A percentile compares a stretch with the other conserved stretches of the same genome.
These are phyloP conservation scores for Orussus abietinus DNA, from an alignment of 1,140 invertebrate genomes.

Conservation along the genomic window DNA sequence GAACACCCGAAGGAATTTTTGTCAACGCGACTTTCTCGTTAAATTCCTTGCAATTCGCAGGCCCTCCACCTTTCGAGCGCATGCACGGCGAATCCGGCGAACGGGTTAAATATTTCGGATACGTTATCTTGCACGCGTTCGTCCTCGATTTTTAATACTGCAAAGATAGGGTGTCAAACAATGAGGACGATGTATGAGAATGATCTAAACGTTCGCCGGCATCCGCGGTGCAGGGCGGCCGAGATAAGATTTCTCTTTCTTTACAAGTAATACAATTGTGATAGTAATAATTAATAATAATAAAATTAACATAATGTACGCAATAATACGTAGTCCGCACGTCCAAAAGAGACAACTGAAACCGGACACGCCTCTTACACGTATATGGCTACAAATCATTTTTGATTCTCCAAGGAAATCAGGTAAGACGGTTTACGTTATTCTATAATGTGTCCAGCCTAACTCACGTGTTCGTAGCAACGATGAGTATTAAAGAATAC, in stretches of 20 bases:
- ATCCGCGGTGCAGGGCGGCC: not conserved
- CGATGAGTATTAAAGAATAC: constrained; percentile 25
- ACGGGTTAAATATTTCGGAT: no score
- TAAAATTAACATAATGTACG: not conserved
- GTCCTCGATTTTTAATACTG: no score
- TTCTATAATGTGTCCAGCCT: constrained; percentile 33
- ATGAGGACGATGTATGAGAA: no score
- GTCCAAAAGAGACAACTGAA: constrained; percentile 10
- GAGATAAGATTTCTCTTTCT: not conserved
- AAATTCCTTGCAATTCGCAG: no score
- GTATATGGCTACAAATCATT: constrained; percentile 21
- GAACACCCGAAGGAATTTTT: no score
- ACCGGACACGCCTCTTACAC: constrained; percentile 16
- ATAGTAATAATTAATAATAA: constrained; percentile 11
- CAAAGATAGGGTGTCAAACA: no score
- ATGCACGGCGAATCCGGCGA: no score
- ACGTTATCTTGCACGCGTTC: no score
- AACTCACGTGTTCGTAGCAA: constrained; percentile 24
- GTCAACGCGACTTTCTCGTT: no score
- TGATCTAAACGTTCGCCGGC: not conserved
- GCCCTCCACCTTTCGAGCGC: no score
- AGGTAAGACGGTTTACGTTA: constrained; percentile 24
- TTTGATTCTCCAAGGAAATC: constrained; percentile 28
- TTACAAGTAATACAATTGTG: not conserved
- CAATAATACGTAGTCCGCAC: not conserved